These are phyloP conservation scores for Erythrolamprus reginae DNA, from an alignment of 2,113 vertebrate genomes.

Conservation along the genomic window DNA sequence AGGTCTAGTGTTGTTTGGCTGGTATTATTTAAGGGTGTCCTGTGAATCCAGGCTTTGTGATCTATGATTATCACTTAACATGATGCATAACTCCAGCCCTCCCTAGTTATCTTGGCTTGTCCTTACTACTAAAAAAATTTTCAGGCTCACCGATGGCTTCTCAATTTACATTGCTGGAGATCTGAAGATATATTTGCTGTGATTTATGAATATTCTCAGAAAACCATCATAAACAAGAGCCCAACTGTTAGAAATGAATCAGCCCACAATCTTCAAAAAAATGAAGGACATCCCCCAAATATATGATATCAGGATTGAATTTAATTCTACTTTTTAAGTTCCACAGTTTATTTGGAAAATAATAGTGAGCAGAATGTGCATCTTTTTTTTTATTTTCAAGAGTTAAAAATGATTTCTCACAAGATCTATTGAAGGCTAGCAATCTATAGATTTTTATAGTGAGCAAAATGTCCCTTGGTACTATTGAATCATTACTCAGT, in stretches of 20 bases:
- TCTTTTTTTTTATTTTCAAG: background rate
- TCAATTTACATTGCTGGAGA: background rate
- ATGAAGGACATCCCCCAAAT: background rate
- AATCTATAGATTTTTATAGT: background rate
- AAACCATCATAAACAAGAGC: background rate
- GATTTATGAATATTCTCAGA: background rate
- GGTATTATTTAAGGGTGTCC: background rate
- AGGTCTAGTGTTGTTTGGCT: background rate
- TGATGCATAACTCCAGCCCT: background rate
- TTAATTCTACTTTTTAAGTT: background rate
- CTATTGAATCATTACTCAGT: background rate
- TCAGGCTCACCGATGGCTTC: background rate
- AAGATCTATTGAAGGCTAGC: conserved; percentile 2
- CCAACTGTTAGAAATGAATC: background rate
- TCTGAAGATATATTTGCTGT: background rate
- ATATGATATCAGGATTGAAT: background rate
- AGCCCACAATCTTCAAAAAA: background rate
- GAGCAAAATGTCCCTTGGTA: background rate
- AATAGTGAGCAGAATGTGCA: background rate
- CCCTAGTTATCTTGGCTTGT: background rate
- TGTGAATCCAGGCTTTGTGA: background rate
- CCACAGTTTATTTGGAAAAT: background rate
- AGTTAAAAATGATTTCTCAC: background rate
- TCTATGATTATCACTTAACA: background rate
- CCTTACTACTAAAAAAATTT: background rate